phyloP scores from a whole-genome alignment of 2,113 vertebrate species.

The Pelodiscus sinensis region DNA sequence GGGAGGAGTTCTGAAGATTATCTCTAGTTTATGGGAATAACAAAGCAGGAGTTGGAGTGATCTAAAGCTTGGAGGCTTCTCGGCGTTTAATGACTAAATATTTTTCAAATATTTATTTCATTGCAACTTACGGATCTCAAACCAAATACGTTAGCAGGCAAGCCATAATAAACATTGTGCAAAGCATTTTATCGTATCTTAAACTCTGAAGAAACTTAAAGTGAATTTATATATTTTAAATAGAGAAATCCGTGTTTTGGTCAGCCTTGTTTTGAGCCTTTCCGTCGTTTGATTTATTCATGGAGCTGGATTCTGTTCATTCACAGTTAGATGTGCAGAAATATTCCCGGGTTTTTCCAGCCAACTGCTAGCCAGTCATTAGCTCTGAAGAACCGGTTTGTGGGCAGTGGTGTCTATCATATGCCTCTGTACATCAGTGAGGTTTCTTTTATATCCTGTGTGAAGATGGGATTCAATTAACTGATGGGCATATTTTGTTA shows the following conservation, averaged over 20 bases:
- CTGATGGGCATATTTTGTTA: not conserved
- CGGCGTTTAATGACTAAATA: not conserved
- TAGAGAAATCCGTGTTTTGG: rapidly evolving
- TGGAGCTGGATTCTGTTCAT: rapidly evolving
- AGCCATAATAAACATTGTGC: rapidly evolving
- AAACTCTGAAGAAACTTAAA: rapidly evolving
- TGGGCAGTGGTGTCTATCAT: not conserved
- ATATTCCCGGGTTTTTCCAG: not conserved
- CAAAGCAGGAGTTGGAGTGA: not conserved
- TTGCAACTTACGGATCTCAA: not conserved
- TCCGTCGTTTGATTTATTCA: rapidly evolving
- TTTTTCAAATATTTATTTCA: not conserved
- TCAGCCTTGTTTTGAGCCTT: rapidly evolving
- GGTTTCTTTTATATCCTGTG: not conserved
- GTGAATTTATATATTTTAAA: not conserved
- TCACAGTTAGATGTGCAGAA: not conserved
- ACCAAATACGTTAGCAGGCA: not conserved
- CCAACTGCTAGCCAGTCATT: not conserved
- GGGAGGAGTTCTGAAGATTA: rapidly evolving
- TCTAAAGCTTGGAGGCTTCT: not conserved
- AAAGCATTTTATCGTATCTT: not conserved
- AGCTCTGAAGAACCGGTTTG: not conserved
- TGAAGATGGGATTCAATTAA: not conserved
- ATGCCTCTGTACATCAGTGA: not conserved
- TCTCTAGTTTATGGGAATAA: not conserved